Evolutionary conservation across 2,113 vertebrate genomes (phyloP).

Genomic region (Python bivittatus): DNA sequence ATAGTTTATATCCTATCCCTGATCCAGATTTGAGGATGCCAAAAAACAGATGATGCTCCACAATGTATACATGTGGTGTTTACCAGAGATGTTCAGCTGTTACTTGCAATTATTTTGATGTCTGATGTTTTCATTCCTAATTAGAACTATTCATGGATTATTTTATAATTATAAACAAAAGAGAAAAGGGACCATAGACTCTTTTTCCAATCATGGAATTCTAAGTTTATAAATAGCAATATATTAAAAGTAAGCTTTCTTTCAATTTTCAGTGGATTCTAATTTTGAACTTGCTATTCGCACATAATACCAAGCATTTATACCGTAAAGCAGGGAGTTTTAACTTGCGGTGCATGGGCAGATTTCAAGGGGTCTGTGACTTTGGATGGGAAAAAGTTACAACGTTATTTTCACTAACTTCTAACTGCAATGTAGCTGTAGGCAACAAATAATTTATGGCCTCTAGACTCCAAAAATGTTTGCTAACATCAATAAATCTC

Average conservation of each 20-base stretch:
- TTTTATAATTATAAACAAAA: neutral
- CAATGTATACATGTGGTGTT: neutral
- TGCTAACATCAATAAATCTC: too few species aligned
- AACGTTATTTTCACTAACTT: too few species aligned
- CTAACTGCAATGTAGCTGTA: too few species aligned
- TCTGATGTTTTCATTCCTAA: neutral
- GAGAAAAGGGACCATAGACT: neutral
- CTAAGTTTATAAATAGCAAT: neutral
- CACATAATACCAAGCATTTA: too few species aligned
- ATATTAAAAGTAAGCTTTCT: neutral
- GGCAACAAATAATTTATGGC: too few species aligned
- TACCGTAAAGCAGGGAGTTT: too few species aligned
- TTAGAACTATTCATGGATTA: neutral
- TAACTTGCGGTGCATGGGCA: too few species aligned
- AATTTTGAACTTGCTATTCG: neutral
- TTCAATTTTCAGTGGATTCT: neutral
- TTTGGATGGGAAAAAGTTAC: too few species aligned
- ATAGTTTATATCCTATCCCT: neutral
- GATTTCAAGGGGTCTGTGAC: too few species aligned
- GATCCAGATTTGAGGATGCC: neutral
- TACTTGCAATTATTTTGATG: neutral
- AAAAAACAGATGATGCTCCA: neutral
- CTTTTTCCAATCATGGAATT: neutral
- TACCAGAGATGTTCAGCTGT: neutral
- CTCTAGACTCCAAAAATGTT: too few species aligned